Conservation (phyloP, 2,888 invertebrate species). For the Caenorhabditis imperialis region DNA sequence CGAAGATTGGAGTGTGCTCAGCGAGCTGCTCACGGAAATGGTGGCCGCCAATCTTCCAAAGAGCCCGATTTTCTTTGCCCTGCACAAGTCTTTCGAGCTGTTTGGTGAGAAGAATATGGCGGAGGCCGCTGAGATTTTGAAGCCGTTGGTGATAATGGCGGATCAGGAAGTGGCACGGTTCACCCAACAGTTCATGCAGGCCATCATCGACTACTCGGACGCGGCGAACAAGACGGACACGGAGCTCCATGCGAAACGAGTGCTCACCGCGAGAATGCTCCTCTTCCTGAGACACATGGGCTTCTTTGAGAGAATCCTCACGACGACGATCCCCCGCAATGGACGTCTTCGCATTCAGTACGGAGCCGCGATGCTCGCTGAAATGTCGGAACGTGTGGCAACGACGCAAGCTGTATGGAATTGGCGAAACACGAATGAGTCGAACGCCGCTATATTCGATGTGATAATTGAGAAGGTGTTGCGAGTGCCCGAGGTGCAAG, state of each 20-base stretch:
- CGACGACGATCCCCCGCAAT: not conserved
- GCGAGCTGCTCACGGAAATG: slow-evolving; percentile 52
- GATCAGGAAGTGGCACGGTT: slow-evolving; percentile 31
- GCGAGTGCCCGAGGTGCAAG: slow-evolving; percentile 27
- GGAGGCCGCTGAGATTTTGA: slow-evolving; percentile 16
- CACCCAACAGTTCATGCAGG: slow-evolving; percentile 32
- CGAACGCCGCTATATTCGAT: slow-evolving; percentile 30
- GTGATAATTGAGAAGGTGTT: slow-evolving; percentile 31
- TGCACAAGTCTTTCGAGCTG: slow-evolving; percentile 37
- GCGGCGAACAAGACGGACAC: slow-evolving; percentile 49
- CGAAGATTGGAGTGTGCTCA: slow-evolving; percentile 41
- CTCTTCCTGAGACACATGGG: slow-evolving; percentile 52
- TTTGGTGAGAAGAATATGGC: slow-evolving; percentile 51
- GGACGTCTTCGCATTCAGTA: slow-evolving; percentile 3
- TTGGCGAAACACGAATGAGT: slow-evolving; percentile 27
- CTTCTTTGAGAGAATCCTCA: slow-evolving; percentile 18
- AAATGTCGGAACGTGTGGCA: slow-evolving; percentile 42
- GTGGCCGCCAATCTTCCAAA: slow-evolving; percentile 41
- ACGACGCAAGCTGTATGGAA: slow-evolving; percentile 33
- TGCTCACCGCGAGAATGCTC: slow-evolving; percentile 33
- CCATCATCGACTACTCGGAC: slow-evolving; percentile 52
- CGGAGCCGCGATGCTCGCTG: slow-evolving; percentile 18
- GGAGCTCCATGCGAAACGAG: slow-evolving; percentile 47
- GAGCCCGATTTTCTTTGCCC: slow-evolving; percentile 4
- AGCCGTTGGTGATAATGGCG: slow-evolving; percentile 4